Evolutionary conservation across 2,797 vertebrate genomes (phyloP).

Genomic region (Danio jaintianensis): DNA sequence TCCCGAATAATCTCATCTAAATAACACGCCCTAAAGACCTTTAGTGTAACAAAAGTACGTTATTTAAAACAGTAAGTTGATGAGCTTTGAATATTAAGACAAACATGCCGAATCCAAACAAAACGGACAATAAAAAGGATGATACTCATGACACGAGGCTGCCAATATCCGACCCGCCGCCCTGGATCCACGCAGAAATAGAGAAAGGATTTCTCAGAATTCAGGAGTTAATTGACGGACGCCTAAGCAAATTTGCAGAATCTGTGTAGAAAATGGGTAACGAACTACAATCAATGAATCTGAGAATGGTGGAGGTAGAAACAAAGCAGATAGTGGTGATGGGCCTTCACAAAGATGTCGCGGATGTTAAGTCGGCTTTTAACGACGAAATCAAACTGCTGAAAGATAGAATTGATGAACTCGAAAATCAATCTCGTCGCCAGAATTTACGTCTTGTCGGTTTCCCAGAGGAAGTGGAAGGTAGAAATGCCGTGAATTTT

Average conservation of each 20-base stretch:
- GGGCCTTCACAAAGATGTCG: background rate
- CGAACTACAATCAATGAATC: background rate
- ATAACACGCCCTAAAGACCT: too few relatives aligned
- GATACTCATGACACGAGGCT: background rate
- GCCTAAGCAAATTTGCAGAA: background rate
- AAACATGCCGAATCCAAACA: background rate
- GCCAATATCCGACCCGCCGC: too few relatives aligned
- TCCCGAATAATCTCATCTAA: too few relatives aligned
- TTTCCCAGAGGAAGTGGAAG: slow-evolving; percentile 5
- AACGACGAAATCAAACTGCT: too few relatives aligned
- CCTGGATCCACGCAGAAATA: slow-evolving; percentile 5
- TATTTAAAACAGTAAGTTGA: background rate
- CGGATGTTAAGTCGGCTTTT: background rate
- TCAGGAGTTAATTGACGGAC: background rate
- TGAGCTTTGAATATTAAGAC: background rate
- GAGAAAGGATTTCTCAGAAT: slow-evolving; percentile 1
- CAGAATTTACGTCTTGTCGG: background rate
- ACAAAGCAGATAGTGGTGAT: background rate
- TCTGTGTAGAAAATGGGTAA: background rate
- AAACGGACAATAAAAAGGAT: background rate
- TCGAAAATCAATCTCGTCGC: background rate
- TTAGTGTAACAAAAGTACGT: too few relatives aligned
- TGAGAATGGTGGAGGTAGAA: background rate
- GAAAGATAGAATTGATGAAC: too few relatives aligned
- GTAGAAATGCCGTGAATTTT: background rate